Percentiles rank a stretch among this genome's conserved stretches.
These are phyloP conservation scores for Anguilla anguilla DNA, from an alignment of 2,797 vertebrate species.

Conservation along the genomic window DNA sequence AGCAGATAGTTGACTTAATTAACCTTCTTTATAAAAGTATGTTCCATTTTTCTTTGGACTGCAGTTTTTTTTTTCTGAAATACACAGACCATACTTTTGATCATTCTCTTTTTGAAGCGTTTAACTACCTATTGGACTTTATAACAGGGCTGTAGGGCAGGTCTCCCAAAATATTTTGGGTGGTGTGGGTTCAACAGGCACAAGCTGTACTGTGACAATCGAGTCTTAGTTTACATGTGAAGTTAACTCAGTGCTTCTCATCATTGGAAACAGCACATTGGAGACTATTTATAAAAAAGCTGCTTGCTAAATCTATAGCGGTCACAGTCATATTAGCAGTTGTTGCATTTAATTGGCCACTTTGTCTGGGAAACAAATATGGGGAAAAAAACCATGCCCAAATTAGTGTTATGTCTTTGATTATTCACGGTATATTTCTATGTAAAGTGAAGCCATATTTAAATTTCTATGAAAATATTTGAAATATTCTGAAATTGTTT, in stretches of 20 bases:
- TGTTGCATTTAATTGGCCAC: background rate
- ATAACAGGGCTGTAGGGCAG: background rate
- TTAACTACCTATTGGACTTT: background rate
- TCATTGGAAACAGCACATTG: background rate
- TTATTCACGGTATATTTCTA: background rate
- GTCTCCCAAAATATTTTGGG: background rate
- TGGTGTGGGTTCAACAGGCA: background rate
- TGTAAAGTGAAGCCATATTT: slow-evolving; percentile 4
- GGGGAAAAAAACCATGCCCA: background rate
- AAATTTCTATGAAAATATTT: background rate
- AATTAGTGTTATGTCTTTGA: background rate
- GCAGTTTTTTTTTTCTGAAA: background rate
- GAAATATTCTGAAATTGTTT: background rate
- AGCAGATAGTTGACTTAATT: background rate
- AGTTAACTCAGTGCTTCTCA: background rate
- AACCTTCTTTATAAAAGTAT: background rate
- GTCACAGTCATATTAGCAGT: background rate
- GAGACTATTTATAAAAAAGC: background rate
- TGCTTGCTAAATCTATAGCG: background rate
- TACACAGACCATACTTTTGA: background rate
- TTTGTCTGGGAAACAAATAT: background rate
- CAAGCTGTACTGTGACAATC: slow-evolving; percentile 1
- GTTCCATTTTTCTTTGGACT: background rate
- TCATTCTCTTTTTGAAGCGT: background rate
- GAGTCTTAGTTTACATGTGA: background rate